Evolutionary conservation across 1,140 invertebrate genomes (phyloP), one percentile per base, ranked within the genome.

Genomic region (Eumaeus atala): DNA sequence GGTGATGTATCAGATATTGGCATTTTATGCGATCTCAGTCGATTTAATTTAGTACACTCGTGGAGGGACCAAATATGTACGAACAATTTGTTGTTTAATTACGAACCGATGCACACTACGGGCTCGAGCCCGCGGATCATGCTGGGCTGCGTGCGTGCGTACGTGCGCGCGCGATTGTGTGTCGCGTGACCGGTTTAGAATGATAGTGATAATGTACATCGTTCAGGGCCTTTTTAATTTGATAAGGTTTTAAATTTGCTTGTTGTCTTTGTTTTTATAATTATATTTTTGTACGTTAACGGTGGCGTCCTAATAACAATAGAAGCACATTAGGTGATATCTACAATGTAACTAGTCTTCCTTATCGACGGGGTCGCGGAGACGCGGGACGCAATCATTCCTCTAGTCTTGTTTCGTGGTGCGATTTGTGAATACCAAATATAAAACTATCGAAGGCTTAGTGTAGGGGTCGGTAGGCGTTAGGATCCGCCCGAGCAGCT

Each of bases 321-420:
- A 77, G 79, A 67, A 78, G 67, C 75, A 70, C 73, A 70, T 80
- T 78, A 78, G 72, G 83, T 83, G 77, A 82, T 84, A 78, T 79
- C 75, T 77, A 76, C 73, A 80, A 73, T 74, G 71, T 75, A 82
- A 87, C 83, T 87, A 87, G 84, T 87, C 84, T 87, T 87, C 84
- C 84, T 85, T 86, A 73, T 77, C 72, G 71, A 73, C 62, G 77
- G 68, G 69, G 72, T 70, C 74, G 61, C 62, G 61, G 62, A 58
- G 62, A 62, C 64, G 66, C 58, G 70, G 66, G 80, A 84, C 80
- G 83, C 83, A 82, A 84, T 80, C 79, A 83, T 77, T 81, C 83
- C 83, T 87, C 84, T 87, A 87, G 84, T 87, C 84, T 82, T 81
- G 78, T 77, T 82, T 74, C 77, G 81, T 87, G 81, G 84, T 87